Percentiles rank a stretch among this genome's conserved stretches.
Evolutionary conservation across 1,140 invertebrate species (phyloP).

Genomic region (Bombus turneri): DNA sequence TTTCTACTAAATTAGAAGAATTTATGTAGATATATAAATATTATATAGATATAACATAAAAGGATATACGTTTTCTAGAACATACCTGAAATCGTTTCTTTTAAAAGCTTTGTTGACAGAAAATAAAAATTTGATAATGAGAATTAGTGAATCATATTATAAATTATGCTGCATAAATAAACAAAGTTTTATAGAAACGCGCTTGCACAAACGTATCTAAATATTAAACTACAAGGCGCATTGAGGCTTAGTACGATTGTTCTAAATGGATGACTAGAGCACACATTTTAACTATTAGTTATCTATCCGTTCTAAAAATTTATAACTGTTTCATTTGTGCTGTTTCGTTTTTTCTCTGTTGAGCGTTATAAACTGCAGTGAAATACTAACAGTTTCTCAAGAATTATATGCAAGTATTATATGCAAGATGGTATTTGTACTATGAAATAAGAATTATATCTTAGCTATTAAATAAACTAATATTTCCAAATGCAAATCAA

Average conservation of each 20-base stretch:
- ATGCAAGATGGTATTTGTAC: conserved; percentile 39
- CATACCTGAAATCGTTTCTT: not conserved
- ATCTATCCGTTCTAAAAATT: conserved; percentile 53
- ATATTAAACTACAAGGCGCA: conserved; percentile 69
- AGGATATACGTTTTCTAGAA: not conserved
- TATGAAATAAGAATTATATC: conserved; percentile 12
- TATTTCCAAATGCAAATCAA: conserved; percentile 38
- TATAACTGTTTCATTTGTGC: conserved; percentile 42
- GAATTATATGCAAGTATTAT: conserved; percentile 14
- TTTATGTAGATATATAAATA: not conserved
- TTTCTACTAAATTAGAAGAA: not conserved
- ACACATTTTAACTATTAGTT: conserved; percentile 71
- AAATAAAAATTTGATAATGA: not conserved
- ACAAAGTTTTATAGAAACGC: conserved; percentile 44
- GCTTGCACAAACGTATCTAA: conserved; percentile 52
- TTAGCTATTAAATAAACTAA: conserved; percentile 25
- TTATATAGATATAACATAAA: not conserved
- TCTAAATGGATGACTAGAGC: conserved; percentile 78
- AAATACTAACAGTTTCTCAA: conserved; percentile 16
- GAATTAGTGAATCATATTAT: not conserved
- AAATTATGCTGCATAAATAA: conserved; percentile 7
- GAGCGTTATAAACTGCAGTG: conserved; percentile 42
- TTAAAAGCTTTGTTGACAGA: not conserved
- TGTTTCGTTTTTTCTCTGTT: conserved; percentile 24
- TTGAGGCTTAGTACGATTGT: conserved; percentile 69